These are phyloP conservation scores for Tanypteryx hageni DNA, from an alignment of 2,888 invertebrate genomes.

Conservation along the genomic window DNA sequence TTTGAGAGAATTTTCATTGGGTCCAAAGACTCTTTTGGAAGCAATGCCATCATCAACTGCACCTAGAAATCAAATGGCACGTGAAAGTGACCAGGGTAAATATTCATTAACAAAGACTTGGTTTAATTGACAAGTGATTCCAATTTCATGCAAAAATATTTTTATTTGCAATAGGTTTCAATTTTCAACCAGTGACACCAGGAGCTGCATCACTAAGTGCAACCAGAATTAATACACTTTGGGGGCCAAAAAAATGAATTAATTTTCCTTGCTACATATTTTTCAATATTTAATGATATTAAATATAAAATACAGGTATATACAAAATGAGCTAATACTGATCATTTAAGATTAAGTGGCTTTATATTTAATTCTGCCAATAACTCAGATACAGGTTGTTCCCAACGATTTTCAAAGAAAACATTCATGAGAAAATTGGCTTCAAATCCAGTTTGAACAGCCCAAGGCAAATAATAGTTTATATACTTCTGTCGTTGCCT, in stretches of 20 bases:
- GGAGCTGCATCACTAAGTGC: background rate
- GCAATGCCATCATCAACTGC: constrained; percentile 41
- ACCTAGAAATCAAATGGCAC: constrained; percentile 37
- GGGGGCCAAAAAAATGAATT: constrained; percentile 22
- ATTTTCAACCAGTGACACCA: constrained; percentile 64
- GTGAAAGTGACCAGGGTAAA: constrained; percentile 52
- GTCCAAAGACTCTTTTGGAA: constrained; percentile 30
- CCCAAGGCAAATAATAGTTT: constrained; percentile 90
- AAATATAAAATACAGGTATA: constrained; percentile 59
- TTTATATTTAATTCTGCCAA: constrained; percentile 88
- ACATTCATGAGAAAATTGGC: constrained; percentile 90
- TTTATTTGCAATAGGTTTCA: constrained; percentile 46
- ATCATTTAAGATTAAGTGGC: constrained; percentile 74
- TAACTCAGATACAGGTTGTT: constrained; percentile 88
- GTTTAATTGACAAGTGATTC: background rate
- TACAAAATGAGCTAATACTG: constrained; percentile 65
- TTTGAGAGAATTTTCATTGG: constrained; percentile 18
- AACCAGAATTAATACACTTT: background rate
- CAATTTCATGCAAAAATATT: background rate
- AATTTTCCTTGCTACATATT: background rate
- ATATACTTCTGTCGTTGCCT: constrained; percentile 88
- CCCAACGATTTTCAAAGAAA: constrained; percentile 96
- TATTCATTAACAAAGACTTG: background rate
- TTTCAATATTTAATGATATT: background rate
- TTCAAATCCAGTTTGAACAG: constrained; percentile 85